phyloP scores from a whole-genome alignment of 2,888 invertebrate species.

The Amiota communis region DNA sequence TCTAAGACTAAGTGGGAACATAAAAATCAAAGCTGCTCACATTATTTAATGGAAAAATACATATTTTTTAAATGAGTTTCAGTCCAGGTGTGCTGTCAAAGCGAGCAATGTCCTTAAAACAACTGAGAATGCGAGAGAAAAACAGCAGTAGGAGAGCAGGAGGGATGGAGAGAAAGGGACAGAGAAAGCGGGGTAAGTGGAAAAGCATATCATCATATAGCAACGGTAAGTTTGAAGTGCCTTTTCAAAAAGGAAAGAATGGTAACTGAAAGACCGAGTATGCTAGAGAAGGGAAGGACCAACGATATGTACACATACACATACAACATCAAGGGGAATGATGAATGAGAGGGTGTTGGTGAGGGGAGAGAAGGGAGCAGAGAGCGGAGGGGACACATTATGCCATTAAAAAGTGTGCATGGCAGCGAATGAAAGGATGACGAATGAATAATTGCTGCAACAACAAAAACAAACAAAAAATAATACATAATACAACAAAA shows the following conservation, averaged over 20 bases:
- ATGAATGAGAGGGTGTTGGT: no score
- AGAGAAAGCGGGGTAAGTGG: no score
- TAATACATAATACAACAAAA: neutral
- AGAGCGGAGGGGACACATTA: neutral
- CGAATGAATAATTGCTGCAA: no score
- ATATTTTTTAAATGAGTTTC: conserved; percentile 10
- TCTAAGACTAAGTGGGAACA: neutral
- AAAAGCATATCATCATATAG: no score
- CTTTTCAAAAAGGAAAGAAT: no score
- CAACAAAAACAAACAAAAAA: neutral
- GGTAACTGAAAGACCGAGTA: no score
- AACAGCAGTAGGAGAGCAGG: neutral
- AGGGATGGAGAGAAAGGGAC: neutral
- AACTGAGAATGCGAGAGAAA: neutral
- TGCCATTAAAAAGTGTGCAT: conserved; percentile 2
- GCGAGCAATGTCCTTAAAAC: neutral
- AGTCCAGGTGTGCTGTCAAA: neutral
- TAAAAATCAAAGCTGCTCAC: neutral
- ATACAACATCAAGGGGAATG: neutral
- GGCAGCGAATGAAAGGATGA: neutral
- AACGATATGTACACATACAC: neutral
- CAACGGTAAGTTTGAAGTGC: no score
- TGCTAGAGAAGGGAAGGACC: no score
- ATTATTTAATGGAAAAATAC: neutral
- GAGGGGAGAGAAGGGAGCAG: neutral